Conservation (phyloP, 2,113 vertebrate genomes). For the Spermophilus dauricus region DNA sequence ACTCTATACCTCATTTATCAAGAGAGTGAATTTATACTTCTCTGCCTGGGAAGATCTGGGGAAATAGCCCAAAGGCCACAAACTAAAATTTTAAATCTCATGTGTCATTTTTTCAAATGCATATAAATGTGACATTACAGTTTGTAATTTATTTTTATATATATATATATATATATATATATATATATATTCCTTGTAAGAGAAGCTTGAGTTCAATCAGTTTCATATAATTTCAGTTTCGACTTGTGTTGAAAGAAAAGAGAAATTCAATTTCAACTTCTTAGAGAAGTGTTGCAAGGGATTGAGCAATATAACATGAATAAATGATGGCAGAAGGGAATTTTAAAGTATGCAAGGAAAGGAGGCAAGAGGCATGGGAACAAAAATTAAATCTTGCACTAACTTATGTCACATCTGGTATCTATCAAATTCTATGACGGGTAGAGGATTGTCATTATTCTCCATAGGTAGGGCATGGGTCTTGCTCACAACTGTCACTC, state of each 20-base stretch:
- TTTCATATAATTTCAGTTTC: conserved; percentile 30
- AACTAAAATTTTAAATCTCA: conserved; percentile 27
- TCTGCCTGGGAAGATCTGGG: too few relatives aligned
- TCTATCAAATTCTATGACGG: background rate
- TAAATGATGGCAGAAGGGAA: conserved; percentile 33
- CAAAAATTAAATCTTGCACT: conserved; percentile 35
- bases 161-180: background rate
- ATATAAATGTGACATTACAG: background rate
- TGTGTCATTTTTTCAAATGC: background rate
- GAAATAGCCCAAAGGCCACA: too few relatives aligned
- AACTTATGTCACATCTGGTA: background rate
- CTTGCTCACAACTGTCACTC: background rate
- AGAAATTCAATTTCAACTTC: conserved; percentile 63
- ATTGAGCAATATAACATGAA: conserved; percentile 21
- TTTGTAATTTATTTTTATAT: background rate
- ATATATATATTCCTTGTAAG: background rate
- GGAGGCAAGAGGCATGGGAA: conserved; percentile 32
- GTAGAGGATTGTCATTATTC: background rate
- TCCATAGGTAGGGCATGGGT: background rate
- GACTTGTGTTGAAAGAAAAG: conserved; percentile 18
- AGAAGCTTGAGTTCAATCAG: background rate
- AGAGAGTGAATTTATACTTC: too few relatives aligned
- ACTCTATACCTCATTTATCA: too few relatives aligned
- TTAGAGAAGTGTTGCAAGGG: conserved; percentile 52
- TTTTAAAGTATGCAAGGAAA: conserved; percentile 37